Base-by-base conservation (phyloP, 1,140 invertebrate genomes). In the Pogonomyrmex californicus region DNA sequence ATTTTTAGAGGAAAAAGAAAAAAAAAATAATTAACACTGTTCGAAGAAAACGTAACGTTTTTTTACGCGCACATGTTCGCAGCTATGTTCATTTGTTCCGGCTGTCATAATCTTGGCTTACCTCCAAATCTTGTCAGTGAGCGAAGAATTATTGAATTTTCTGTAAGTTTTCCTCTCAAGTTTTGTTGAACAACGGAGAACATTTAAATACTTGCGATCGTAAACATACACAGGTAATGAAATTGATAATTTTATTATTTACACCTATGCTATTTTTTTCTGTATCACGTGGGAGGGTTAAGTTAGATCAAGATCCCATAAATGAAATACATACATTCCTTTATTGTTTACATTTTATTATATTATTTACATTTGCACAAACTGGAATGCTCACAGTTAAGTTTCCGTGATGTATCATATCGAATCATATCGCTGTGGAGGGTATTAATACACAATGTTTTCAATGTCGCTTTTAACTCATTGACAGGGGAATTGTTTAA, bases 391-490 rank as follows among this genome's bases (percentile, higher is more conserved):
- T 66, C 10, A 3, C 12, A 10, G 23, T 54, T 66, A 51, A 51
- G 33, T 10, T 65, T 5, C 17, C 14, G 3, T 0, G 60, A 36
- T 36, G 10, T 33, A 23, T 23, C 23, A 23, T 23, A 23, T 23
- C 23, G 23, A 23, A 77, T 36, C 17, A 14, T n/a, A 33, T 77
- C 30, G 2, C 38, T 77, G 2, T 33, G 14, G 56, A 62, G 44
- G 12, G 44, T 17, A 79, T 79, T 54, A 51, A 79, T 79, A 78
- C n/a, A 36, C 63, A 54, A 65, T 66, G n/a, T 38, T 79, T 65
- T 5, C 60, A 38, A 38, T 65, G 23, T 62, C 41, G 30, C 41
- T 78, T 65, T 78, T 65, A 49, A 65, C 41, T 36, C 30, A 63
- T 6, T 65, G 38, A 38, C 71, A 60, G 3, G 38, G 38, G 33